phyloP scores from a whole-genome alignment of 2,797 vertebrate genomes.

The Megalops cyprinoides region DNA sequence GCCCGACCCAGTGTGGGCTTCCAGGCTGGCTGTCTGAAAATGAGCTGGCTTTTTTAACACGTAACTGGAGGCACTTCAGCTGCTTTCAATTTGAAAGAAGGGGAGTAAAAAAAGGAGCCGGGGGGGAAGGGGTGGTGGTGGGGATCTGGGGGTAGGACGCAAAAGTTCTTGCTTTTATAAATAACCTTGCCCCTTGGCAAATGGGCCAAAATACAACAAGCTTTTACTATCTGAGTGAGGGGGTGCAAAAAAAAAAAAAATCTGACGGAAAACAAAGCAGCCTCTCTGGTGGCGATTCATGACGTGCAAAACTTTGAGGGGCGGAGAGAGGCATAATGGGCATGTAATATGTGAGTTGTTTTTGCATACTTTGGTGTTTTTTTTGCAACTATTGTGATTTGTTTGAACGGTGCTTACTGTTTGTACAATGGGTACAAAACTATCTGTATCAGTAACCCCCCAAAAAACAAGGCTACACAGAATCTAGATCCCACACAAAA shows the following conservation, averaged over 20 bases:
- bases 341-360: conserved; percentile 53
- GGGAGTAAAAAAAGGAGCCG: conserved; percentile 22
- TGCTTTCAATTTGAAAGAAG: conserved; percentile 80
- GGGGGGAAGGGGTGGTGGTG: conserved; percentile 63
- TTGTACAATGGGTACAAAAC: background rate
- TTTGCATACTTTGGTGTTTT: background rate
- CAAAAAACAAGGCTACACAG: too few species aligned
- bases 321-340: conserved; percentile 68
- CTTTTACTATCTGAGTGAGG: conserved; percentile 77
- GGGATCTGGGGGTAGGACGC: conserved; percentile 55
- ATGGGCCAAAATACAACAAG: conserved; percentile 81
- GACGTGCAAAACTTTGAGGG: conserved; percentile 64
- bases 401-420: background rate
- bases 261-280: conserved; percentile 71
- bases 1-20: conserved; percentile 58
- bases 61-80: conserved; percentile 81
- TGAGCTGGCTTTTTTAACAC: conserved; percentile 72
- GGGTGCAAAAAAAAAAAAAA: conserved; percentile 37
- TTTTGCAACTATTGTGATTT: background rate
- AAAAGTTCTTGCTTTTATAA: conserved; percentile 76
- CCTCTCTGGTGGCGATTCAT: conserved; percentile 67
- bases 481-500: too few species aligned
- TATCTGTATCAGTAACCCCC: background rate
- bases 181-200: conserved; percentile 77
- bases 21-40: conserved; percentile 76